A percentile compares a stretch with the other conserved stretches of the same genome.
Evolutionary conservation across 2,888 invertebrate species (phyloP).

Genomic region (Phytoseiulus persimilis): DNA sequence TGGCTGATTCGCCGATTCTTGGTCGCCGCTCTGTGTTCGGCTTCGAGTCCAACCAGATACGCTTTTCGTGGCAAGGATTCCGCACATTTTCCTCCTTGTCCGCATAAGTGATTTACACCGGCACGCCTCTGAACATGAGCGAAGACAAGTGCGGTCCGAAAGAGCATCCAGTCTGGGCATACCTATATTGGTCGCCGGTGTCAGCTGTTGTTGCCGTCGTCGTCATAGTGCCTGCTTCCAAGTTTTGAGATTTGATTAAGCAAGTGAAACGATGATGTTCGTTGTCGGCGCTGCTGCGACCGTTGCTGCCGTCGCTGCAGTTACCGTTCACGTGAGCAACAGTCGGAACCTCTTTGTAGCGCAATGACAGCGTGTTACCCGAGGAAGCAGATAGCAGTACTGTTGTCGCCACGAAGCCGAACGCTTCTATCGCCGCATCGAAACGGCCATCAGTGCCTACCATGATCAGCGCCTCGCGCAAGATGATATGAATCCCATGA

Average conservation of each 20-base stretch:
- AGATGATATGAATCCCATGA: not conserved
- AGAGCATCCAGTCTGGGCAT: too few species aligned
- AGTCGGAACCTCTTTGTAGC: not conserved
- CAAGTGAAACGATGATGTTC: not conserved
- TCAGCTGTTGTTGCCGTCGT: too few species aligned
- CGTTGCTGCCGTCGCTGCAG: not conserved
- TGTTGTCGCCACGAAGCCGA: not conserved
- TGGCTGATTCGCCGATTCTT: too few species aligned
- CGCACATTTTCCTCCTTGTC: too few species aligned
- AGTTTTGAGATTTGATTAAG: not conserved
- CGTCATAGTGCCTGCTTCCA: too few species aligned
- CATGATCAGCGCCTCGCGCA: not conserved
- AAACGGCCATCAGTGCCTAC: not conserved
- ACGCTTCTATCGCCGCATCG: not conserved
- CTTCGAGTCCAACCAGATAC: too few species aligned
- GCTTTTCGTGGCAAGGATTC: too few species aligned
- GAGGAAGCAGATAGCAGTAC: not conserved
- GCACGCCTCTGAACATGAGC: too few species aligned
- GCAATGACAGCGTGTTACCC: not conserved
- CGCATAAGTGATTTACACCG: too few species aligned
- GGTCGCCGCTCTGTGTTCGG: too few species aligned
- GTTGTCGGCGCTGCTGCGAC: not conserved
- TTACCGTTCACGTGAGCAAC: not conserved
- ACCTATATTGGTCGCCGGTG: too few species aligned
- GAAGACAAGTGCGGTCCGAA: too few species aligned